Evolutionary conservation across 2,113 vertebrate species (phyloP).

Genomic region (Oostethus manadensis): DNA sequence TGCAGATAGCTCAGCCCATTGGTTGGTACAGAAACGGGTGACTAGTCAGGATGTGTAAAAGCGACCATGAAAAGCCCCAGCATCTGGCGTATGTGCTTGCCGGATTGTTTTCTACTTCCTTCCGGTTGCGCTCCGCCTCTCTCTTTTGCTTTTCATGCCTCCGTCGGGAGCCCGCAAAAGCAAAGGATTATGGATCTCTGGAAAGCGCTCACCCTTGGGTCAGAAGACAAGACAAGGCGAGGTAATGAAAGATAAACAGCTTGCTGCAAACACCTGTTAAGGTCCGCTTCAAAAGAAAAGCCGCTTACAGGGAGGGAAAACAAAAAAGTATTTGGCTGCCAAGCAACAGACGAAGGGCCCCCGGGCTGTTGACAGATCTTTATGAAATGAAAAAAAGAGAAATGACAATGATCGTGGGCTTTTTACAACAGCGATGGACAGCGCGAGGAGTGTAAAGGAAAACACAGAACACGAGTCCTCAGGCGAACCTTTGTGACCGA

Average conservation of each 20-base stretch:
- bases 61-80: constrained; percentile 52
- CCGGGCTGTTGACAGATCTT: constrained; percentile 80
- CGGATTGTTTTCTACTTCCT: constrained; percentile 66
- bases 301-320: constrained; percentile 54
- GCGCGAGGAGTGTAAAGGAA: constrained; percentile 70
- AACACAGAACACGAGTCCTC: constrained; percentile 63
- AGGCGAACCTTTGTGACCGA: constrained; percentile 61
- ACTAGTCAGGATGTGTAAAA: constrained; percentile 39
- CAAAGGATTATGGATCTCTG: constrained; percentile 72
- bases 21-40: constrained; percentile 40
- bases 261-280: constrained; percentile 80
- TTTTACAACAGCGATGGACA: constrained; percentile 73
- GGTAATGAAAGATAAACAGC: constrained; percentile 81
- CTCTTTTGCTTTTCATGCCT: constrained; percentile 63
- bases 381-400: constrained; percentile 75
- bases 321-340: constrained; percentile 75
- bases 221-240: constrained; percentile 76
- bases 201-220: constrained; percentile 72
- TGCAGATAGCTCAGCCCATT: constrained; percentile 10
- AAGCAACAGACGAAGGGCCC: constrained; percentile 76
- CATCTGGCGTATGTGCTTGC: constrained; percentile 64
- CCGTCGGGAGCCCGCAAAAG: constrained; percentile 67
- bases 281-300: constrained; percentile 75
- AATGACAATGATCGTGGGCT: constrained; percentile 73
- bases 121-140: constrained; percentile 36